Conservation (phyloP, 2,888 invertebrate species). For the Callinectes sapidus region DNA sequence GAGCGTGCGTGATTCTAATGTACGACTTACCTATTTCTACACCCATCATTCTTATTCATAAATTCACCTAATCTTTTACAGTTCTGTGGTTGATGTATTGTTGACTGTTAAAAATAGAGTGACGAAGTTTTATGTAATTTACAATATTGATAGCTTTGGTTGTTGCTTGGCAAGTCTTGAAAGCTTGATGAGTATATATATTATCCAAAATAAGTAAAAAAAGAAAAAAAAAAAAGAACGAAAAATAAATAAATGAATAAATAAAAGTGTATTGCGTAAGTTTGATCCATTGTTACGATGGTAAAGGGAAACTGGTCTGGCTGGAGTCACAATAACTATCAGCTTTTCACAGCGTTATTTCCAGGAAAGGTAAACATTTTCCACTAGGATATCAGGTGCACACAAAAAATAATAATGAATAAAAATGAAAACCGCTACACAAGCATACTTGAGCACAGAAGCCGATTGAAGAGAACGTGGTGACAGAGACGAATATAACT, state of each 20-base stretch:
- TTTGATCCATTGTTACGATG: background rate
- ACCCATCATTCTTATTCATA: too few relatives aligned
- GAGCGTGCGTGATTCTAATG: too few relatives aligned
- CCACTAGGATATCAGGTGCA: background rate
- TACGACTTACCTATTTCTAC: too few relatives aligned
- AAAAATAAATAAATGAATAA: too few relatives aligned
- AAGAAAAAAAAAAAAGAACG: background rate
- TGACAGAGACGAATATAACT: background rate
- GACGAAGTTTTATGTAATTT: too few relatives aligned
- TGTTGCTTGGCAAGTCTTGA: too few relatives aligned
- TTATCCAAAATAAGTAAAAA: background rate
- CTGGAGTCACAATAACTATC: background rate
- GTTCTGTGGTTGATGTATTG: too few relatives aligned
- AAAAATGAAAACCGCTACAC: background rate
- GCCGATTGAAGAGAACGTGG: background rate
- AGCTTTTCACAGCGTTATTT: background rate
- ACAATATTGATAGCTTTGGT: too few relatives aligned
- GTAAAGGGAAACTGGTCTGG: background rate
- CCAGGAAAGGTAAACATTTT: background rate
- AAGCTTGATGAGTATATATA: too few relatives aligned
- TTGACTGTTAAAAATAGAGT: too few relatives aligned
- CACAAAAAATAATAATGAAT: background rate
- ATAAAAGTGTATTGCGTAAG: background rate
- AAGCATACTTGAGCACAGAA: background rate
- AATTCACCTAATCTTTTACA: too few relatives aligned